Evolutionary conservation across 2,888 invertebrate species (phyloP).

Genomic region (Idaea straminata): DNA sequence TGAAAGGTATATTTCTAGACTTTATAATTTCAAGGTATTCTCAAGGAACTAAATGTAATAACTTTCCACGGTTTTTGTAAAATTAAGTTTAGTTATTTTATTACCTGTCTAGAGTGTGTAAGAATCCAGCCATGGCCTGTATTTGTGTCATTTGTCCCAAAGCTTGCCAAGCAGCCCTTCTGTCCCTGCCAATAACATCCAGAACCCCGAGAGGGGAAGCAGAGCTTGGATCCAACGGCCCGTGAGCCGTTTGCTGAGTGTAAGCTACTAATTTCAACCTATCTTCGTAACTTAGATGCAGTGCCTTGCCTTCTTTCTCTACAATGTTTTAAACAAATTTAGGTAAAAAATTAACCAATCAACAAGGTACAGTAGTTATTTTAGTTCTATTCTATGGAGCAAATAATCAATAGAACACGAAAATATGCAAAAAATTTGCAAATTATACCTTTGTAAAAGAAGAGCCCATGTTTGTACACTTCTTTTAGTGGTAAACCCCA

Average conservation of each 20-base stretch:
- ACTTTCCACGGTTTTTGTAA: not conserved
- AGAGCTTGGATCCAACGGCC: conserved; percentile 86
- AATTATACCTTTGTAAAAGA: conserved; percentile 92
- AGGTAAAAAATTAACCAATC: not conserved
- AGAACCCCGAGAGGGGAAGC: conserved; percentile 93
- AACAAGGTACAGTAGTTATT: not conserved
- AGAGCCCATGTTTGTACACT: conserved; percentile 92
- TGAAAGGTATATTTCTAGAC: too few species aligned
- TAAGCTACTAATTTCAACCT: conserved; percentile 94
- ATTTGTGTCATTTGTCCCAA: conserved; percentile 91
- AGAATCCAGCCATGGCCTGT: conserved; percentile 95
- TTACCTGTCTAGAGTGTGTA: conserved; percentile 89
- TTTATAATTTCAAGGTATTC: not conserved
- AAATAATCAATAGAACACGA: not conserved
- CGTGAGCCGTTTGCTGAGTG: conserved; percentile 94
- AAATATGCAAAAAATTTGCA: conserved; percentile 12
- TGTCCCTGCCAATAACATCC: conserved; percentile 96
- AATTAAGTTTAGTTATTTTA: too few species aligned
- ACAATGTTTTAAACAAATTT: conserved; percentile 37
- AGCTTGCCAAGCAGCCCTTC: conserved; percentile 95
- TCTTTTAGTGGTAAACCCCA: conserved; percentile 87
- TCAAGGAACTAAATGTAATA: not conserved
- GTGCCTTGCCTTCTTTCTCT: conserved; percentile 99
- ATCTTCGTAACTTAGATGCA: conserved; percentile 96
- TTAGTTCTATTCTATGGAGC: conserved; percentile 3